A percentile compares a stretch with the other conserved stretches of the same genome.
phyloP scores from a whole-genome alignment of 2,888 invertebrate species.

The Apodemia mormo region DNA sequence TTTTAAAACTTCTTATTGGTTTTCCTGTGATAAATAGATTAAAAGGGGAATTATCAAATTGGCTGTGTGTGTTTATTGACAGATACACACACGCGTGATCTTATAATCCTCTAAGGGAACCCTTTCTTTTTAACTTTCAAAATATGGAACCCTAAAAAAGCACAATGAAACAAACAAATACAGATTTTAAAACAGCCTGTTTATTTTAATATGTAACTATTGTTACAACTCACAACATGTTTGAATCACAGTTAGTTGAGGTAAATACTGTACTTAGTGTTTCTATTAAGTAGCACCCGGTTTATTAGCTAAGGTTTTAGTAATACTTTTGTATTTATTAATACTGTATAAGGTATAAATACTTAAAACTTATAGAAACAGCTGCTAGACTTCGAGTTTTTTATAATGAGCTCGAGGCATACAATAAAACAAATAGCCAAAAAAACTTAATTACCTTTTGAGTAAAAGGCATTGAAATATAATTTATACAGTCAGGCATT shows the following conservation, averaged over 20 bases:
- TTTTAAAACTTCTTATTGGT: too few species aligned
- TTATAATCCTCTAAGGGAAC: too few species aligned
- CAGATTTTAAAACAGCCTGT: constrained; percentile 36
- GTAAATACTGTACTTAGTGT: constrained; percentile 65
- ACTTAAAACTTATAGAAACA: constrained; percentile 12
- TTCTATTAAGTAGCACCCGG: constrained; percentile 20
- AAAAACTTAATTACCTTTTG: background rate
- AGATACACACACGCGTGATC: too few species aligned
- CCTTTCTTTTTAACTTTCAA: too few species aligned
- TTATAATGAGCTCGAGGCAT: background rate
- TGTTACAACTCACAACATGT: constrained; percentile 42
- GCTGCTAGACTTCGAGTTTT: background rate
- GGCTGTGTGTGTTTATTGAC: too few species aligned
- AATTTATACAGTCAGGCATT: too few species aligned
- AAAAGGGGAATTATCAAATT: too few species aligned
- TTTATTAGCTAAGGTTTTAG: background rate
- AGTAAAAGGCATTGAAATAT: too few species aligned
- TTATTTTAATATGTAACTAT: constrained; percentile 38
- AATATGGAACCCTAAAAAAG: too few species aligned
- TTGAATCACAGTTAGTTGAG: constrained; percentile 75
- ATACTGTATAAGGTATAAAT: constrained; percentile 14
- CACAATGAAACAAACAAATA: too few species aligned
- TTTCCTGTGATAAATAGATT: too few species aligned
- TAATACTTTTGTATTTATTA: background rate
- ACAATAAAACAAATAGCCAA: background rate